A percentile compares a stretch with the other conserved stretches of the same genome.
phyloP scores from a whole-genome alignment of 1,140 invertebrate genomes.

The Drosophila baimaii region DNA sequence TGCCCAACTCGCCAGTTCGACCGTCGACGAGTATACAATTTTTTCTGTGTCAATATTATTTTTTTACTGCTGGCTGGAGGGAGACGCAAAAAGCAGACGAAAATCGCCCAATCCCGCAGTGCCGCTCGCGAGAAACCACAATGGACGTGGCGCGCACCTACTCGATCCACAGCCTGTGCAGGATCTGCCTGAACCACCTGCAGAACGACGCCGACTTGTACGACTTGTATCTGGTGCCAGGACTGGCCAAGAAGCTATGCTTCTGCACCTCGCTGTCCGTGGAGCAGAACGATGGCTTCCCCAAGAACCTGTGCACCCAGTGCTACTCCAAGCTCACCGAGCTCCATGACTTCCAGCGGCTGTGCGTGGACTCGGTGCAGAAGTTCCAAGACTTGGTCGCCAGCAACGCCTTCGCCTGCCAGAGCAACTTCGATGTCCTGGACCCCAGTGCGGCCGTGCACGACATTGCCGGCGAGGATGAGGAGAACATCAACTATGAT shows the following conservation, averaged over 20 bases:
- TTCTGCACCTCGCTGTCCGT: slow-evolving; percentile 78
- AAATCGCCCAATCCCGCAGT: slow-evolving; percentile 11
- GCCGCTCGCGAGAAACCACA: slow-evolving; percentile 22
- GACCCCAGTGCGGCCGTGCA: slow-evolving; percentile 52
- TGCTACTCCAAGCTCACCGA: slow-evolving; percentile 76
- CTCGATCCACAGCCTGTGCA: slow-evolving; percentile 79
- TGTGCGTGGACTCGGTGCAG: slow-evolving; percentile 76
- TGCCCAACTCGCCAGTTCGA: slow-evolving; percentile 39
- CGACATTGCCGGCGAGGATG: slow-evolving; percentile 60
- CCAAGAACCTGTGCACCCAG: slow-evolving; percentile 75
- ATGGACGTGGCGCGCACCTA: slow-evolving; percentile 72
- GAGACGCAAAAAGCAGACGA: slow-evolving; percentile 35
- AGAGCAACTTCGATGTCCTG: slow-evolving; percentile 64
- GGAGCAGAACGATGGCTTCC: slow-evolving; percentile 79
- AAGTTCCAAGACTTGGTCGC: slow-evolving; percentile 78
- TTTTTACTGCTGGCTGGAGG: slow-evolving; percentile 62
- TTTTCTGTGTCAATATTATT: slow-evolving; percentile 80
- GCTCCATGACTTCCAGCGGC: slow-evolving; percentile 75
- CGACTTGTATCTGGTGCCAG: slow-evolving; percentile 78
- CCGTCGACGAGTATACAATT: slow-evolving; percentile 75
- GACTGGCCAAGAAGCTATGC: slow-evolving; percentile 75
- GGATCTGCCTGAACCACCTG: slow-evolving; percentile 76
- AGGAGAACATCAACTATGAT: slow-evolving; percentile 77
- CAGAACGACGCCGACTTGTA: slow-evolving; percentile 71
- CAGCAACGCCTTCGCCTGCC: slow-evolving; percentile 68